Evolutionary conservation across 2,797 vertebrate genomes (phyloP).

Genomic region (Rhinatrema bivittatum): DNA sequence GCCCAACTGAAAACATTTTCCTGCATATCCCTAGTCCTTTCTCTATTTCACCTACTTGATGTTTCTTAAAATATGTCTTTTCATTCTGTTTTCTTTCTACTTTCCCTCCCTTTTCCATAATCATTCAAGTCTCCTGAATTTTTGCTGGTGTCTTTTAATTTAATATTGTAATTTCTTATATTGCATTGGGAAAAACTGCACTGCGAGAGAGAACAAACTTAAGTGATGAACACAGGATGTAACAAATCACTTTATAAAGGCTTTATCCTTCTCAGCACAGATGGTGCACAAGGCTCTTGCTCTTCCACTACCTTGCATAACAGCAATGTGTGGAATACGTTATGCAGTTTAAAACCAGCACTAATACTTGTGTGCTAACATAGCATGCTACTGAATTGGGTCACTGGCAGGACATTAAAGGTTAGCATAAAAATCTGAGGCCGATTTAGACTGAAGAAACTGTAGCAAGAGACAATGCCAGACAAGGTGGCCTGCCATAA

Average conservation of each 20-base stretch:
- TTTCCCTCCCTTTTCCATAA: too few species aligned
- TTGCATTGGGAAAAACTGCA: too few species aligned
- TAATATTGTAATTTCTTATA: too few species aligned
- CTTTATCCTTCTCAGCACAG: slow-evolving; percentile 27
- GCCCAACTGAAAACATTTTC: too few species aligned
- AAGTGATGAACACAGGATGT: slow-evolving; percentile 22
- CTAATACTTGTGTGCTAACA: not conserved
- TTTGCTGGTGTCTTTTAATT: too few species aligned
- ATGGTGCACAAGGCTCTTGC: slow-evolving; percentile 23
- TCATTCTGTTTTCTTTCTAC: too few species aligned
- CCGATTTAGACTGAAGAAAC: not conserved
- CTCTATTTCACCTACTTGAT: too few species aligned
- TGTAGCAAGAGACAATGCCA: not conserved
- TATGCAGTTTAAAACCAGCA: not conserved
- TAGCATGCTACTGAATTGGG: not conserved
- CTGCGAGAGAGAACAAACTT: too few species aligned
- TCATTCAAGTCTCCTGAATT: too few species aligned
- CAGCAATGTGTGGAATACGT: slow-evolving; percentile 17
- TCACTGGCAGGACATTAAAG: slow-evolving; percentile 4
- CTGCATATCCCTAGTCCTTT: too few species aligned
- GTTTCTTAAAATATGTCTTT: too few species aligned
- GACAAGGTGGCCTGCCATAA: not conserved
- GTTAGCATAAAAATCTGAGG: not conserved
- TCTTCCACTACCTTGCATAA: slow-evolving; percentile 5
- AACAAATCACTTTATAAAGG: slow-evolving; percentile 40